Percentiles rank a stretch among this genome's conserved stretches.
Evolutionary conservation across 1,140 invertebrate species (phyloP).

Genomic region (Drosophila tristis): DNA sequence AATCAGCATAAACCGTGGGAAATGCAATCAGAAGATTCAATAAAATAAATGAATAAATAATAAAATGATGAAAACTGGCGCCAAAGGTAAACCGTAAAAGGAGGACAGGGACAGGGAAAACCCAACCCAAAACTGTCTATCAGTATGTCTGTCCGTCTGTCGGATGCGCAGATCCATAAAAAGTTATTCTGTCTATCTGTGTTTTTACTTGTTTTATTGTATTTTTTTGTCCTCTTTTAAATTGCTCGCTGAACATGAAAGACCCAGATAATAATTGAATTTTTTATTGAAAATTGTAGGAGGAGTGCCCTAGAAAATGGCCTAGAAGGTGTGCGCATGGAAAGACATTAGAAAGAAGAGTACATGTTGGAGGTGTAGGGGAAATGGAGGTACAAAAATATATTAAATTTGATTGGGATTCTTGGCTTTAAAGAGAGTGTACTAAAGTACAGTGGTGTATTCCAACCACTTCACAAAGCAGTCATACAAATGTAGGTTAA

Average conservation of each 20-base stretch:
- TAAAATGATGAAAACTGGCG: conserved; percentile 28
- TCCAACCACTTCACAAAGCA: too few species aligned
- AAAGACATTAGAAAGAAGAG: conserved; percentile 26
- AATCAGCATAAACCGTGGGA: conserved; percentile 60
- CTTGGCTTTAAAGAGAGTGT: too few species aligned
- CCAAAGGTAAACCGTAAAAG: conserved; percentile 12
- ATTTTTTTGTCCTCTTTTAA: conserved; percentile 34
- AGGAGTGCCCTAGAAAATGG: conserved; percentile 17
- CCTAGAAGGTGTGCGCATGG: conserved; percentile 11
- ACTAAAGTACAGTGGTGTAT: too few species aligned
- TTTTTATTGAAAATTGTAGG: conserved; percentile 41
- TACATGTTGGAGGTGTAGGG: not conserved
- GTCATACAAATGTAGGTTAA: too few species aligned
- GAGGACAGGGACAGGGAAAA: conserved; percentile 4
- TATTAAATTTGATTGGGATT: too few species aligned
- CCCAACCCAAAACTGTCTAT: conserved; percentile 3
- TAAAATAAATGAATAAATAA: conserved; percentile 20
- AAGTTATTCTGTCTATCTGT: conserved; percentile 3
- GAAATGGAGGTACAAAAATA: not conserved
- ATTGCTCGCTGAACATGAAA: conserved; percentile 49
- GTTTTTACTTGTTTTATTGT: conserved; percentile 26
- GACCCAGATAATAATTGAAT: conserved; percentile 67
- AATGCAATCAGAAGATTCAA: conserved; percentile 58
- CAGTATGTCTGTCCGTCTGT: not conserved
- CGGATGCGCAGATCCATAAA: conserved; percentile 34